Evolutionary conservation across 2,888 invertebrate species (phyloP), one percentile per base, ranked within the genome.

Genomic region (Leucania comma): DNA sequence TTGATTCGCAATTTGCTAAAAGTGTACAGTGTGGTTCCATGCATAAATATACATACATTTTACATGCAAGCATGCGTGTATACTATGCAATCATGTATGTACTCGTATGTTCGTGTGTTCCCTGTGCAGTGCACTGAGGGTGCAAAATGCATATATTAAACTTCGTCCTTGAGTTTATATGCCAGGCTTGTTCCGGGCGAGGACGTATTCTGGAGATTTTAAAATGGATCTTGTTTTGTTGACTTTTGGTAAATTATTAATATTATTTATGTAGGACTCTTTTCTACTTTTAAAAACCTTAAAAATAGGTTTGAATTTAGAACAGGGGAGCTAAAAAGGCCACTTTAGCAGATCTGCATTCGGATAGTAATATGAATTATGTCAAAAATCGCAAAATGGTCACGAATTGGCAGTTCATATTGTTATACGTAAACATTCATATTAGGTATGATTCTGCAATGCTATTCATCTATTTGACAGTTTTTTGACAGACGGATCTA

Each of bases 61-160:
- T 77, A 72, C 77, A 75, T 82, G 74, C 64, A 53, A 60, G 74
- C 76, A 62, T 70, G 24, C 48, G 48, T 70, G 29, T 38, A 32
- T 42, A 22, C 4, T 24, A 68, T 38, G 66, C 68, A 66, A 57
- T 56, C 59, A 56, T 60, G 42, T 66, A 53, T 70, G 66, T n/a
- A n/a, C n/a, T n/a, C n/a, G n/a, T 75, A 20, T 50, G 59, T n/a
- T 67, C 46, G 26, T 57, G 20, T 56, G 68, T 48, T 29, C 50
- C 60, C 60, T 70, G 61, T 62, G 50, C 46, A 72, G 73, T 77
- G 78, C 78, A 80, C 74, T 71, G 71, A 54, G 78, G 84, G 80
- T 82, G 82, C 86, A 85, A 85, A 87, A 86, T 88, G 90, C 89
- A 90, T 90, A 90, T 88, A 91, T 91, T 90, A 90, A 86, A 84